Evolutionary conservation across 2,888 invertebrate genomes (phyloP).

Genomic region (Heliconius aoede): DNA sequence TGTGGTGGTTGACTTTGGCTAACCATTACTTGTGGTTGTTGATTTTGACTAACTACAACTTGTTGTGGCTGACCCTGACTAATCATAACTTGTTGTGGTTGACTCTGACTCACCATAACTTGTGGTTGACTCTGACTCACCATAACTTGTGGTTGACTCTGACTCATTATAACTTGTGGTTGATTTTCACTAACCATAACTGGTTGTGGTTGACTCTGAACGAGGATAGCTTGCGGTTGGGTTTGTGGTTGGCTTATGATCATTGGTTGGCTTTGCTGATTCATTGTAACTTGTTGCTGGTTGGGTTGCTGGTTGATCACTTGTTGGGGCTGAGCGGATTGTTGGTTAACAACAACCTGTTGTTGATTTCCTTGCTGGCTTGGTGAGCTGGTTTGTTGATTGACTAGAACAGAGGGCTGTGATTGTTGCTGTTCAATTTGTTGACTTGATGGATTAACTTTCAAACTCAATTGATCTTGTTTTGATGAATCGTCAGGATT

Average conservation of each 20-base stretch:
- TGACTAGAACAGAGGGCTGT: constrained; percentile 21
- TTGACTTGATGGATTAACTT: constrained; percentile 22
- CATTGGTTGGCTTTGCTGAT: constrained; percentile 4
- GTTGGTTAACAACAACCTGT: constrained; percentile 21
- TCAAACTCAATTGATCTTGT: constrained; percentile 17
- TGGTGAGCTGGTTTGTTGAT: constrained; percentile 11
- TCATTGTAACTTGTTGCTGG: constrained; percentile 15
- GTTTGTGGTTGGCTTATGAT: constrained; percentile 19
- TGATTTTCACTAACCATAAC: neutral
- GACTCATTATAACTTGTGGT: neutral
- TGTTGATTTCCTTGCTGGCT: constrained; percentile 8
- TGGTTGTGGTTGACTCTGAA: constrained; percentile 21
- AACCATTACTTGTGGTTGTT: constrained; percentile 2
- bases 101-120: constrained; percentile 5
- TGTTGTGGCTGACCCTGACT: constrained; percentile 8
- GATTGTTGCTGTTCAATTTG: constrained; percentile 21
- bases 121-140: constrained; percentile 8
- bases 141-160: neutral
- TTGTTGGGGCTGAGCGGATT: neutral
- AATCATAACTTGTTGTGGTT: constrained; percentile 14
- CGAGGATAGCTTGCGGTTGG: constrained; percentile 12
- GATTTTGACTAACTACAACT: neutral
- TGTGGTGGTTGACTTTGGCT: constrained; percentile 21
- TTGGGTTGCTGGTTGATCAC: constrained; percentile 20
- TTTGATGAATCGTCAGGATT: constrained; percentile 19